Evolutionary conservation across 2,797 vertebrate species (phyloP), one percentile per base, ranked within the genome.

Genomic region (Scleropages formosus): DNA sequence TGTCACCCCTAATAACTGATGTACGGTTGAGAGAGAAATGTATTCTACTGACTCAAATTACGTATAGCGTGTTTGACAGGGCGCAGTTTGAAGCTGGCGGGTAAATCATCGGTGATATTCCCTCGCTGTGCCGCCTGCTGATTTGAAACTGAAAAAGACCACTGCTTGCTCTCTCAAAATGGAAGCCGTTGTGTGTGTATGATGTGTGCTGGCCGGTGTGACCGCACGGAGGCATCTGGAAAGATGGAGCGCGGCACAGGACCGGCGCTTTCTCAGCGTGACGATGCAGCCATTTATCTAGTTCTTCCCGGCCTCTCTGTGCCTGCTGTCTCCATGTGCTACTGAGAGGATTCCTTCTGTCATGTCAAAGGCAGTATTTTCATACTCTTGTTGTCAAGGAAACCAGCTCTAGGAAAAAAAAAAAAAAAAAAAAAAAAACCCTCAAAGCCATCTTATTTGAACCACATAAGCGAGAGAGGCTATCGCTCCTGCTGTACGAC

Each of bases 361-460:
- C 90, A 91, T 90, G 89, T 92, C 90, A 92, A 90, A 90, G 90
- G 90, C 84, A 91, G 91, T 89, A 92, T 93, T 92, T 92, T 91
- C 89, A 92, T 93, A 92, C 90, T 86, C 88, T 82, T 87, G 91
- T 92, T 93, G 90, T 90, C 89, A 79, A 86, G 91, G 90, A 90
- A 92, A 92, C 91, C 87, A 66, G 74, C 85, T 49, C 63, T 75
- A 53, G 15, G 58, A 64, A 83, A 85, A 86, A 80, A 82, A 88
- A n/a, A 83, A 85, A 86, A 80, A 82, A 88, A n/a, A 83, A 85
- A 86, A 80, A 86, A 88, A 86, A 85, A 85, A 80, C 85, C 88
- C 85, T 90, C 88, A 84, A 89, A 91, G 85, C 77, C 75, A 46
- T 66, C 74, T 82, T 79, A 85, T 90, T 90, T 90, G 88, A 90